These are phyloP conservation scores for Planococcus citri DNA, from an alignment of 1,140 invertebrate genomes.

Conservation along the genomic window DNA sequence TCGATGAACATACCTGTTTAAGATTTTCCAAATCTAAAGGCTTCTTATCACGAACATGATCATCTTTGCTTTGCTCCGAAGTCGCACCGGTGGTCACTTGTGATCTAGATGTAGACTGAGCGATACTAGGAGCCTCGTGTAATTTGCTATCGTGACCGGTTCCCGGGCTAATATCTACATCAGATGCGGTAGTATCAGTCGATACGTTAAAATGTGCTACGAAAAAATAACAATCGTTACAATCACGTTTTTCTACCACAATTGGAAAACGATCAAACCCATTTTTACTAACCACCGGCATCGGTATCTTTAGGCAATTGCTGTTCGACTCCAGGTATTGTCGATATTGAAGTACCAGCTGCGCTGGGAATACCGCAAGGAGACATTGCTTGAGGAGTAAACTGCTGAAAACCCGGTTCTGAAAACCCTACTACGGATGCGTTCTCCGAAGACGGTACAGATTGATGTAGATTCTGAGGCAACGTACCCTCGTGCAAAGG, in stretches of 20 bases:
- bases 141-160: no score
- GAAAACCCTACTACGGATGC: neutral
- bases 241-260: no score
- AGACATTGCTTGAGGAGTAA: neutral
- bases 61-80: neutral
- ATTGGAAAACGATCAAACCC: neutral
- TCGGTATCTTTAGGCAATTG: neutral
- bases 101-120: no score
- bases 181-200: no score
- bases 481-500: neutral
- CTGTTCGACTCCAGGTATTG: neutral
- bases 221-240: no score
- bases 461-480: neutral
- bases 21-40: constrained; percentile 11
- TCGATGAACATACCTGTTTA: neutral
- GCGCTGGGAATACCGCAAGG: neutral
- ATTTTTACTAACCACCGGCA: neutral
- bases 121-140: no score
- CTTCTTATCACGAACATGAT: neutral
- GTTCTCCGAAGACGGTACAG: neutral
- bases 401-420: neutral
- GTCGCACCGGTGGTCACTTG: neutral
- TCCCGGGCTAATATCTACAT: no score
- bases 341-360: neutral
- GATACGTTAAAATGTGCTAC: no score